Evolutionary conservation across 2,888 invertebrate genomes (phyloP), one percentile per base, ranked within the genome.

Genomic region (Drosophila antonietae): DNA sequence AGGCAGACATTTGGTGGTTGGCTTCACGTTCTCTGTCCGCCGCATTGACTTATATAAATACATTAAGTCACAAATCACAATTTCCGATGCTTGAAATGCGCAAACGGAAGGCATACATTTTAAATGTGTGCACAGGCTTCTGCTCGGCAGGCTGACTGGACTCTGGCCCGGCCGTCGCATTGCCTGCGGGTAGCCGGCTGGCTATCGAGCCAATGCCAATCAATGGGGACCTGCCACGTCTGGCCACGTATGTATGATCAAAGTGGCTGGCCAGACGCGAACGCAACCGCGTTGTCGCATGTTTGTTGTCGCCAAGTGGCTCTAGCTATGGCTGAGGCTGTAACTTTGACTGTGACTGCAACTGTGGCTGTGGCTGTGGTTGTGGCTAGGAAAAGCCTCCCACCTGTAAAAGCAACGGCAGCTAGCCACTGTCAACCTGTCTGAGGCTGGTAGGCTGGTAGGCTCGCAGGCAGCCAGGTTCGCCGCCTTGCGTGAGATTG

Each of bases 31-130:
- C 60, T 59, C 59, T 23, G 71, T 46, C 56, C 59, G 58, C 69
- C 80, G 66, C 81, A 69, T 81, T 82, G 79, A 86, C 85, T 87
- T 87, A 86, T 87, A 86, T 79, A 84, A 89, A 81, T 88, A 86
- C 90, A 90, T 91, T 86, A 90, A 91, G 90, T 89, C 91, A 91
- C 91, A 90, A 90, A 90, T 90, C 91, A 89, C 87, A 87, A 85
- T 84, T 90, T 80, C 87, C 90, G 78, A 90, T 79, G 85, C 88
- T 84, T 78, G 81, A 83, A 86, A 81, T 90, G 90, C 81, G 80
- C 87, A 88, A 80, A 78, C 80, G 87, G 88, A 88, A 85, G 90
- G 81, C 83, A 81, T 83, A 80, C 90, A 90, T 85, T 87, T 89
- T 86, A 89, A 89, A 86, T 74, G 78, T 69, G 71, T 76, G 81